Evolutionary conservation across 2,797 vertebrate species (phyloP).

Genomic region (Sebastes miniatus): DNA sequence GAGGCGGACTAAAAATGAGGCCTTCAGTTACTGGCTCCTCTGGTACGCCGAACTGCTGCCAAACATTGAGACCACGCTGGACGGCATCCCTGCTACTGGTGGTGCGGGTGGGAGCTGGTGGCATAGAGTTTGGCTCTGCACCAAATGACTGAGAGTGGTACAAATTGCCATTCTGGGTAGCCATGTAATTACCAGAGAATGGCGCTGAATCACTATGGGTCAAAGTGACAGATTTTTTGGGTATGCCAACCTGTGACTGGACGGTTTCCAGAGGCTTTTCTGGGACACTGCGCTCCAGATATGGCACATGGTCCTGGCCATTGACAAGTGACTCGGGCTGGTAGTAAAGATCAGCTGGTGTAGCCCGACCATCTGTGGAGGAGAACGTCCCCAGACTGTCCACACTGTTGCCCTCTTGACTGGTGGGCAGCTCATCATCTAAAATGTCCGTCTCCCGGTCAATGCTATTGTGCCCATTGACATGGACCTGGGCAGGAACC

Average conservation of each 20-base stretch:
- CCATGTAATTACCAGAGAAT: slow-evolving; percentile 70
- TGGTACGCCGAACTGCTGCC: slow-evolving; percentile 90
- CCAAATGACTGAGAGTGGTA: slow-evolving; percentile 90
- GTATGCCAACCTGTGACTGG: slow-evolving; percentile 24
- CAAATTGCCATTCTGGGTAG: slow-evolving; percentile 81
- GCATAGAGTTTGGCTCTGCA: slow-evolving; percentile 81
- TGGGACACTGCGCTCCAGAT: slow-evolving; percentile 71
- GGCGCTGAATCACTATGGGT: slow-evolving; percentile 44
- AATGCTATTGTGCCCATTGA: slow-evolving; percentile 86
- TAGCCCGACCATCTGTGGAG: slow-evolving; percentile 88
- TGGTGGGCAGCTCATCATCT: slow-evolving; percentile 92
- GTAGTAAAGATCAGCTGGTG: slow-evolving; percentile 82
- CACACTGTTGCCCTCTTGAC: slow-evolving; percentile 92
- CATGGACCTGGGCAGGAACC: slow-evolving; percentile 94
- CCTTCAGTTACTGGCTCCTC: slow-evolving; percentile 85
- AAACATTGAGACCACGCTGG: slow-evolving; percentile 94
- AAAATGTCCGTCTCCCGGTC: slow-evolving; percentile 98
- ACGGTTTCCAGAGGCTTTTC: slow-evolving; percentile 65
- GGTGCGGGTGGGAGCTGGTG: slow-evolving; percentile 90
- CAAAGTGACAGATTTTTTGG: slow-evolving; percentile 47
- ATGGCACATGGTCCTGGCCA: slow-evolving; percentile 76
- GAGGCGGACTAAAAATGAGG: slow-evolving; percentile 68
- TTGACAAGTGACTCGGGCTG: slow-evolving; percentile 77
- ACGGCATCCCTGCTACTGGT: slow-evolving; percentile 96
- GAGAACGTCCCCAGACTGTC: slow-evolving; percentile 94